Base-by-base conservation (phyloP, 2,113 vertebrate species). In the Orientallactaga bullata region DNA sequence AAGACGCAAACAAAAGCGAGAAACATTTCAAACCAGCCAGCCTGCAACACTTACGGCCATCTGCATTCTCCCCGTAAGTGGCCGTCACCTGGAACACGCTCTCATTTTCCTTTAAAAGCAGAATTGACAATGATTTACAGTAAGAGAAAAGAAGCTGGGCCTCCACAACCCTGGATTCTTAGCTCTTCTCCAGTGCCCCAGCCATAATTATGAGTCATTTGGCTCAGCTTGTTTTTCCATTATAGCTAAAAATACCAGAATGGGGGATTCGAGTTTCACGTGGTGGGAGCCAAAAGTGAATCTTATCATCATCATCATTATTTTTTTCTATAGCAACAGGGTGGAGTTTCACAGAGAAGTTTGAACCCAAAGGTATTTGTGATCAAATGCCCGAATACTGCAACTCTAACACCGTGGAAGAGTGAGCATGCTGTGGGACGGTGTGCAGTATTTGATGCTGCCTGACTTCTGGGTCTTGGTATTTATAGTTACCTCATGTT, bases 1-100 rank as follows among this genome's bases (percentile, higher is more conserved):
- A 96, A 94, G 35, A 37, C 86, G 21, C 47, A 90, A 63, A 73
- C 89, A 85, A 72, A 94, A 93, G 88, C 94, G 72, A 94, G 65
- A 21, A 94, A 16, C 74, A 77, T 91, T 95, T 96, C 72, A 94
- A 96, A 23, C 76, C 65, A 63, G 89, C 85, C 37, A 47, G 32
- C 39, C 63, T 90, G 73, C 78, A 87, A 42, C 82, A 84, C 71
- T 89, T 92, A 93, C 74, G 32, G 37, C 51, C 86, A 47, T 88
- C 42, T 95, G 93, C 20, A 58, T 91, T 95, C 32, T 91, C 17
- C 86, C 61, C 82, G 17, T 68, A 39, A 63, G 60, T 72, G 58
- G 60, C 77, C 18, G 37, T 95, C 72, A 89, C 86, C 74, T 88
- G 93, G 35, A 93, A 77, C 7, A 17, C 15, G 4, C 60, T 85